Evolutionary conservation across 1,140 invertebrate species (phyloP), one percentile per base, ranked within the genome.

Genomic region (Caenorhabditis remanei): DNA sequence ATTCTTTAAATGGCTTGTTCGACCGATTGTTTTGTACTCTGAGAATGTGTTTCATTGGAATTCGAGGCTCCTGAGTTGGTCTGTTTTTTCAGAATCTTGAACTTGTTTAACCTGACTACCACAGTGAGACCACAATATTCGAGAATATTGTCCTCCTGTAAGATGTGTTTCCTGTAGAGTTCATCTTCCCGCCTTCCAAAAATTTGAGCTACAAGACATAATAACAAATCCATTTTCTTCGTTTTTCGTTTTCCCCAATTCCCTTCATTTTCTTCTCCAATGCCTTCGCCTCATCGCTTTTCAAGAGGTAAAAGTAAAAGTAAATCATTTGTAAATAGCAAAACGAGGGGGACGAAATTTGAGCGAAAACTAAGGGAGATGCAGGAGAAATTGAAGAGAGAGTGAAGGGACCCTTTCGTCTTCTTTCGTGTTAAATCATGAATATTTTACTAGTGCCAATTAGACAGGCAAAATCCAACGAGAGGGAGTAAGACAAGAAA

Each of bases 381-480:
- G 65, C 9, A 19, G 19, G 24, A 24, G 8, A 19, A 63, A 32
- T 32, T 32, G 32, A 32, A 32, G 32, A 32, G 32, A 24, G 61
- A n/a, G n/a, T n/a, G n/a, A 40, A 58, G 32, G 41, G 40, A 8
- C 41, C 40, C 41, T 41, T 71, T 71, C 41, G 19, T 79, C 71
- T 11, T 79, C 71, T 48, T 32, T 79, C 71, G 46, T 79, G 71
- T 79, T 79, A 79, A 79, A 79, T 79, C 71, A 79, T 79, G 71
- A 79, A 79, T 79, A 79, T 79, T 79, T 79, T 79, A 79, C 71
- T 79, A 79, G 71, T 79, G 71, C 71, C 71, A 79, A 79, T 79
- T 79, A 79, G 71, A 79, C 71, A 79, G 46, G 46, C 71, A 53
- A 79, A 79, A 79, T 40, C 50, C 16, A 32, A 11, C 50, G 16